Evolutionary conservation across 2,888 invertebrate species (phyloP), one percentile per base, ranked within the genome.

Genomic region (Nebria brevicollis): DNA sequence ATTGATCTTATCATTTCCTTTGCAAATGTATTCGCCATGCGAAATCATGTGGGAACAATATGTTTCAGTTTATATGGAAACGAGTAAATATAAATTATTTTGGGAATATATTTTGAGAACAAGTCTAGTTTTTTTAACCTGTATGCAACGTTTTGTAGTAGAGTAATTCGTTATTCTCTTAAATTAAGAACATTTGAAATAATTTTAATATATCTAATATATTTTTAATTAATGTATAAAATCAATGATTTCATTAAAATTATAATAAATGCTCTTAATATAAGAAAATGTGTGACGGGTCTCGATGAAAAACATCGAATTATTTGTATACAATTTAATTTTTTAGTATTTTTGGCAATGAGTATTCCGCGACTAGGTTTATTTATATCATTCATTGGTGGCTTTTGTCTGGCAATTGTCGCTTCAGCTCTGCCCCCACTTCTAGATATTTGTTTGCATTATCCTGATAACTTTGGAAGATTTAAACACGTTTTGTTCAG

Each of bases 41-140:
- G 75, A 76, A 76, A 66, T 76, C 34, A 13, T 76, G 34, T 76
- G 76, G 76, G 76, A 76, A 65, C 66, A 76, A 76, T 76, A 76
- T 34, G 41, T 65, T 66, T 8, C 1, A 10, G 41, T 34, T 1
- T 34, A 66, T 66, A 65, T 76, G 66, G 1, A 41, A 66, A 66
- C 66, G 26, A 76, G 26, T 15, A 8, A 66, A 34, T 26, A 76
- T 15, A 10, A 10, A 26, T 8, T 76, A 34, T 7, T 76, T 11
- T 76, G 76, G 76, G 34, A 76, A 11, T 76, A 76, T n/a, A n/a
- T 34, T 13, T 25, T 76, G 15, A 64, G 76, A 66, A 66, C 76
- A n/a, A 4, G 15, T 15, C 1, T 76, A 34, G 76, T 76, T n/a
- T 15, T 76, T 1, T 1, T 41, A 7, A 10, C 66, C 13, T 13